Conservation (phyloP, 2,797 vertebrate genomes). For the Sebastes cheni region DNA sequence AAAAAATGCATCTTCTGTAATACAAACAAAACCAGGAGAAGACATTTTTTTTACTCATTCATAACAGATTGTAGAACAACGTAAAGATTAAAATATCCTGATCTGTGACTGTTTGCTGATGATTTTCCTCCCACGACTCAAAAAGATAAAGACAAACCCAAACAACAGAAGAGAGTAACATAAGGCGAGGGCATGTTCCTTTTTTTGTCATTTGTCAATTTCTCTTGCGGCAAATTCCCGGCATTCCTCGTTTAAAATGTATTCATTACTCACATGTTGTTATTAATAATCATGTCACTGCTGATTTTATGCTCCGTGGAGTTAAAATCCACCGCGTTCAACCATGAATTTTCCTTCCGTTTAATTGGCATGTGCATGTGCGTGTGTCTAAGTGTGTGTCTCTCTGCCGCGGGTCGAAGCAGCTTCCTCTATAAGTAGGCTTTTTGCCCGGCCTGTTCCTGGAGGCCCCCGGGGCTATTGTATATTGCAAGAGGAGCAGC, state of each 20-base stretch:
- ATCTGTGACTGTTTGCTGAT: slow-evolving; percentile 40
- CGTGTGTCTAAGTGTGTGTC: slow-evolving; percentile 52
- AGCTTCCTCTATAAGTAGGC: slow-evolving; percentile 51
- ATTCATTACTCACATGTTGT: slow-evolving; percentile 60
- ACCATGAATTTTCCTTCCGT: slow-evolving; percentile 54
- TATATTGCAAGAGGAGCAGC: slow-evolving; percentile 99
- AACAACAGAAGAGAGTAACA: slow-evolving; percentile 58
- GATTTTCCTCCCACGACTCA: slow-evolving; percentile 25
- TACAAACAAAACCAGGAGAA: slow-evolving; percentile 21
- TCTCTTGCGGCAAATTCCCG: slow-evolving; percentile 69
- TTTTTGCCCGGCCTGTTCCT: slow-evolving; percentile 36
- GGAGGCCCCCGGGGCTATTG: slow-evolving; percentile 86
- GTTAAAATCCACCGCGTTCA: slow-evolving; percentile 69
- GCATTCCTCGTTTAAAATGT: slow-evolving; percentile 60
- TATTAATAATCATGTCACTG: slow-evolving; percentile 65
- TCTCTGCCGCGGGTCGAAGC: slow-evolving; percentile 38
- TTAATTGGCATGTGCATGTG: slow-evolving; percentile 59
- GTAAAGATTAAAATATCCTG: slow-evolving; percentile 44
- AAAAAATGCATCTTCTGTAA: slow-evolving; percentile 23
- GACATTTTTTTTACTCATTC: slow-evolving; percentile 7
- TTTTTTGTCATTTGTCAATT: slow-evolving; percentile 68
- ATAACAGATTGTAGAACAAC: slow-evolving; percentile 49
- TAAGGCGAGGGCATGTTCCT: slow-evolving; percentile 78
- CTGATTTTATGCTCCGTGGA: slow-evolving; percentile 69
- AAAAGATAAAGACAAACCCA: slow-evolving; percentile 31